A percentile compares a stretch with the other conserved stretches of the same genome.
These are phyloP conservation scores for Drosophila borborema DNA, from an alignment of 2,888 invertebrate genomes.

Conservation along the genomic window DNA sequence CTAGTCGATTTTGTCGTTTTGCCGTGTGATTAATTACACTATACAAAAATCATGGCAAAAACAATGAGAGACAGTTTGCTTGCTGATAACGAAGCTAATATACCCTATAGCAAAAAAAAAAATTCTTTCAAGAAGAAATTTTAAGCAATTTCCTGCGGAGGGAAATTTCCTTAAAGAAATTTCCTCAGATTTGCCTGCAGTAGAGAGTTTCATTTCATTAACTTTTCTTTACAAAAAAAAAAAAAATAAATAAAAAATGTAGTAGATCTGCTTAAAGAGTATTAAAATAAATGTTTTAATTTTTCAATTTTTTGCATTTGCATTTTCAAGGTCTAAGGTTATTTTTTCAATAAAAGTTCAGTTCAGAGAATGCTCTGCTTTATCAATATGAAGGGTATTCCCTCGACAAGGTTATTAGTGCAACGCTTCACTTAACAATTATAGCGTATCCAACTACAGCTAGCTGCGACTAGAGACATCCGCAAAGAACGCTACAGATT, in stretches of 20 bases:
- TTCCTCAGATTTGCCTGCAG: not conserved
- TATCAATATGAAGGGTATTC: not conserved
- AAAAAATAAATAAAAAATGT: not conserved
- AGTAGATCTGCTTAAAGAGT: not conserved
- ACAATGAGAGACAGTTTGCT: slow-evolving; percentile 5
- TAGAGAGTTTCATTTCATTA: not conserved
- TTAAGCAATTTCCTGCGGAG: too few species aligned
- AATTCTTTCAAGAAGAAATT: not conserved
- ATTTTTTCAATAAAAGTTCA: too few species aligned
- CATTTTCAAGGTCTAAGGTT: too few species aligned
- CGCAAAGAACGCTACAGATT: slow-evolving; percentile 32
- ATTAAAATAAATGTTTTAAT: too few species aligned
- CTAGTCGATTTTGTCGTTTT: slow-evolving; percentile 55
- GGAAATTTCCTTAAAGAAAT: not conserved
- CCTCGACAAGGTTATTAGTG: not conserved
- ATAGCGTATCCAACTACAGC: slow-evolving; percentile 17
- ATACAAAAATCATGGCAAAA: slow-evolving; percentile 21
- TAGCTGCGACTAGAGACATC: slow-evolving; percentile 29
- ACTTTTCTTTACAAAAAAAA: not conserved
- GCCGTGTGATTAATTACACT: slow-evolving; percentile 44
- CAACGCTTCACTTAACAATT: slow-evolving; percentile 53
- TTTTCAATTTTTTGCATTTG: too few species aligned
- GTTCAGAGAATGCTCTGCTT: not conserved
- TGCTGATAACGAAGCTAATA: not conserved
- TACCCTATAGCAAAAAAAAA: not conserved